Conservation (phyloP, 2,113 vertebrate genomes). For the Phaethon lepturus region DNA sequence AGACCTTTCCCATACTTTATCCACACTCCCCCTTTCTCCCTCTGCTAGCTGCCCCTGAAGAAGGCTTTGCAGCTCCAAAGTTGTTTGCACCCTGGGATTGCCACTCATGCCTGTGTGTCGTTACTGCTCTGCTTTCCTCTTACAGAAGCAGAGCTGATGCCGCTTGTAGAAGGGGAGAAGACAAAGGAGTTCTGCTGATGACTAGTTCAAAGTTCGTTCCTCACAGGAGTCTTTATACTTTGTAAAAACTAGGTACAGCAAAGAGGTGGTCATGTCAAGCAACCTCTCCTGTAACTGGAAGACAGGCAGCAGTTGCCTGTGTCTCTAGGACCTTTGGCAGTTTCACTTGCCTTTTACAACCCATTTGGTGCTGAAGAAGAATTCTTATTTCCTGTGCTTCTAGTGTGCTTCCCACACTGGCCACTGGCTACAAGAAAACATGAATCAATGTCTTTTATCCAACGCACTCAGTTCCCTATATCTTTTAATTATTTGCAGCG, state of each 20-base stretch:
- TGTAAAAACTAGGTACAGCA: neutral
- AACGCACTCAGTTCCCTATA: neutral
- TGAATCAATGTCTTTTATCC: neutral
- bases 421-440: neutral
- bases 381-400: neutral
- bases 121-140: neutral
- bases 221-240: neutral
- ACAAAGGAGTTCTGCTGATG: neutral
- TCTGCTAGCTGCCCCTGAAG: neutral
- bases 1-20: neutral
- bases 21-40: fast-evolving
- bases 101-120: neutral
- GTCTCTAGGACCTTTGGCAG: neutral
- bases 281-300: neutral
- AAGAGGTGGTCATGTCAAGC: neutral
- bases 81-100: neutral
- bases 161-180: neutral
- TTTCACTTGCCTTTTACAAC: neutral
- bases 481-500: neutral
- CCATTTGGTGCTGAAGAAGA: neutral
- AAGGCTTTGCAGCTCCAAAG: neutral
- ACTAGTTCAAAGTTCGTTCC: neutral
- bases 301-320: neutral
- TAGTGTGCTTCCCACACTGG: neutral
- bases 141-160: neutral